A percentile compares a stretch with the other conserved stretches of the same genome.
These are phyloP conservation scores for Erannis defoliaria DNA, from an alignment of 2,888 invertebrate species.

Conservation along the genomic window DNA sequence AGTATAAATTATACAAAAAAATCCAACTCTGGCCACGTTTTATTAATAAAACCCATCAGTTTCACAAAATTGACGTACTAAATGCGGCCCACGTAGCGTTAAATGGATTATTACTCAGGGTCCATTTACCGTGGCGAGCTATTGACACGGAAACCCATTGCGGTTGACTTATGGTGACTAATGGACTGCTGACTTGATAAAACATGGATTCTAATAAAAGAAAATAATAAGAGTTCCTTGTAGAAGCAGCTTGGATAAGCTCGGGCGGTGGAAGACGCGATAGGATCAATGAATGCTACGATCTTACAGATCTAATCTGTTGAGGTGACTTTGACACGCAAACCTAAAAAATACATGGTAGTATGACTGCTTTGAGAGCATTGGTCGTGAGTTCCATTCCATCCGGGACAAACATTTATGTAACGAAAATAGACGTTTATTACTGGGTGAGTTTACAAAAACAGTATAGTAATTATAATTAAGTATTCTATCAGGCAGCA, in stretches of 20 bases:
- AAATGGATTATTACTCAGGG: slow-evolving; percentile 40
- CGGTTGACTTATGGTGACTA: slow-evolving; percentile 28
- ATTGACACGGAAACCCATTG: slow-evolving; percentile 37
- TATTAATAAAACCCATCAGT: slow-evolving; percentile 12
- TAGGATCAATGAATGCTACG: too few relatives aligned
- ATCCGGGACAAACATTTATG: too few relatives aligned
- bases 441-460: too few relatives aligned
- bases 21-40: not conserved
- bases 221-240: not conserved
- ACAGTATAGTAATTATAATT: too few relatives aligned
- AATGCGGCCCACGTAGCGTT: slow-evolving; percentile 36
- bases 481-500: too few relatives aligned
- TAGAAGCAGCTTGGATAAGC: not conserved
- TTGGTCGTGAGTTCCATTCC: too few relatives aligned
- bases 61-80: slow-evolving; percentile 25
- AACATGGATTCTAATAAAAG: not conserved
- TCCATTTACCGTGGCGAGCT: slow-evolving; percentile 34
- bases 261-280: not conserved
- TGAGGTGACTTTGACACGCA: too few relatives aligned
- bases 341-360: too few relatives aligned
- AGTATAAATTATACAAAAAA: too few relatives aligned
- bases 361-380: too few relatives aligned
- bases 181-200: slow-evolving; percentile 3
- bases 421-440: too few relatives aligned
- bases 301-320: too few relatives aligned